These are phyloP conservation scores for Drosophila kambysellisi DNA, from an alignment of 2,888 invertebrate species.

Conservation along the genomic window DNA sequence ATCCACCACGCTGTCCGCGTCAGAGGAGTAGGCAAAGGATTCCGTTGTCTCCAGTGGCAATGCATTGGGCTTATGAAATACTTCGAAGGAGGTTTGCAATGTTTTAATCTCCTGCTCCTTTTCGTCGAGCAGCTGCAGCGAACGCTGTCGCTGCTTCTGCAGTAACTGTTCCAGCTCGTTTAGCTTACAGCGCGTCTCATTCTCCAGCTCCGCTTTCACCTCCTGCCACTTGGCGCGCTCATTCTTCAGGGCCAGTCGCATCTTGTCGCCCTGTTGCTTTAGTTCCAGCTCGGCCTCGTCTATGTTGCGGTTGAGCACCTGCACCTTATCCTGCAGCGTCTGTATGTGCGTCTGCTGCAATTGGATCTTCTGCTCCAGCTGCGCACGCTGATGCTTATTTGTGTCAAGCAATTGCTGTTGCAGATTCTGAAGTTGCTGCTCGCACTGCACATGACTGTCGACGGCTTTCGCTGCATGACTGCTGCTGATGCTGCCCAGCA, in stretches of 20 bases:
- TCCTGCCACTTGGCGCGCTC: conserved; percentile 83
- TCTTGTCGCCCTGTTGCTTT: conserved; percentile 87
- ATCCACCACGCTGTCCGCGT: conserved; percentile 75
- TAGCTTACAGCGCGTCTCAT: conserved; percentile 86
- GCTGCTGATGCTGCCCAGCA: conserved; percentile 85
- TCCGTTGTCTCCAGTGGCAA: conserved; percentile 35
- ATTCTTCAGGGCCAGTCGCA: conserved; percentile 86
- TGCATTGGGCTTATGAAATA: conserved; percentile 82
- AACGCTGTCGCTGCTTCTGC: conserved; percentile 92
- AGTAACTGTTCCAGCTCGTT: conserved; percentile 90
- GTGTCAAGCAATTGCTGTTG: conserved; percentile 89
- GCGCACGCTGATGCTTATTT: conserved; percentile 84
- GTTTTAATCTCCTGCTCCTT: conserved; percentile 91
- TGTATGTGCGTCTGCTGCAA: conserved; percentile 87
- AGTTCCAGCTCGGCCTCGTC: conserved; percentile 89
- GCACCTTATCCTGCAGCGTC: conserved; percentile 89
- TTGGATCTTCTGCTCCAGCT: conserved; percentile 73
- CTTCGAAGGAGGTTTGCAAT: conserved; percentile 87
- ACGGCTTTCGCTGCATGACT: conserved; percentile 41
- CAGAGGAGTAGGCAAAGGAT: conserved; percentile 57
- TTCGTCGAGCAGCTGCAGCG: conserved; percentile 91
- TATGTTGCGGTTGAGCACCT: conserved; percentile 87
- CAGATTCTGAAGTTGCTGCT: conserved; percentile 88
- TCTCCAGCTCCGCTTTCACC: conserved; percentile 83
- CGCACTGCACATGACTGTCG: conserved; percentile 87